Base-by-base conservation (phyloP, 1,140 invertebrate species). In the Papilio machaon region DNA sequence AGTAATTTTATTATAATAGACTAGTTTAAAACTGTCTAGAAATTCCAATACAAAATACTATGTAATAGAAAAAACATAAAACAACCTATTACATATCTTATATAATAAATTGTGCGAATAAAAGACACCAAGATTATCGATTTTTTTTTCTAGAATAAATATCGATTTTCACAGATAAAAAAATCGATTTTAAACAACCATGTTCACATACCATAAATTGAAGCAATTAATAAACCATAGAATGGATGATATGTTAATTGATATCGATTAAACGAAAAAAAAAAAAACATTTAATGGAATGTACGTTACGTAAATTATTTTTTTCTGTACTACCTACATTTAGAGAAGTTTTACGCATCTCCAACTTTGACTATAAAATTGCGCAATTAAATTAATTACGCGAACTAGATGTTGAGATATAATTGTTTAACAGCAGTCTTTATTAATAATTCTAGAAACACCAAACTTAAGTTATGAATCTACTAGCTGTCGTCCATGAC, bases 31-130 rank as follows among this genome's bases (percentile, higher is more conserved):
- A 67, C 23, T 67, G 3, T 35, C 11, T 0, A 35, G 10, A 67
- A 23, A 35, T 54, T 54, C 15, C 8, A 10, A 23, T 30, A 64
- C 11, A 67, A 67, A 67, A 35, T 60, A 9, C 6, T 23, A 60
- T 19, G 6, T 60, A 64, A 30, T n/a, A 35, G 0, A 67, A 35
- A 67, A 35, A 67, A 67, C 23, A 67, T 38, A 60, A 67, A 30
- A 67, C 8, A 35, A 67, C 30, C 2, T 67, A 23, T 7, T 13
- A 43, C 8, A 46, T 46, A 38, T 38, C 17, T 46, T 74, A 47
- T n/a, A 74, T 49, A 75, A 49, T 23, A 75, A 30, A n/a, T 75
- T 75, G 73, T 75, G 73, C 73, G 73, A 10, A 75, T 75, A 46
- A 75, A 75, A 23, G 46, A 46, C 46, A 49, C 46, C 23, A 52